Evolutionary conservation across 2,888 invertebrate species (phyloP).

Genomic region (Athrips mouffetella): DNA sequence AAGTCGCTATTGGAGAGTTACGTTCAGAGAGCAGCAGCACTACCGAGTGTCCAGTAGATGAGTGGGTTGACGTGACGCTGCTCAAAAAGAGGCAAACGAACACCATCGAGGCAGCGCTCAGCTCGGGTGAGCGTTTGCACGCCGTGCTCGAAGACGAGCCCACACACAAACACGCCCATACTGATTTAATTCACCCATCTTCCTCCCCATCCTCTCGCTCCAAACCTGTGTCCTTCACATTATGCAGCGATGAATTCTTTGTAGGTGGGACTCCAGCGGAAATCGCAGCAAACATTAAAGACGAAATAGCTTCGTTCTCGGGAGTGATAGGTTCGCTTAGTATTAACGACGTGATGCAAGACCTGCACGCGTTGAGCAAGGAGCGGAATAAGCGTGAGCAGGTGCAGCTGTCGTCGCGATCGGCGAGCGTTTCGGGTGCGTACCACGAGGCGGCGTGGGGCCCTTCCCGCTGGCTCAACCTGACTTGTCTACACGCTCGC

Average conservation of each 20-base stretch:
- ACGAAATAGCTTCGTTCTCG: conserved; percentile 45
- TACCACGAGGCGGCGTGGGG: conserved; percentile 66
- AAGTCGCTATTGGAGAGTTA: conserved; percentile 41
- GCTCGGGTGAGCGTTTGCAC: conserved; percentile 58
- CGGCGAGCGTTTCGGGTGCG: conserved; percentile 63
- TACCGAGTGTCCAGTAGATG: conserved; percentile 48
- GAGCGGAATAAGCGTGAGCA: conserved; percentile 49
- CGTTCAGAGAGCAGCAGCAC: conserved; percentile 54
- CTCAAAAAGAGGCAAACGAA: conserved; percentile 49
- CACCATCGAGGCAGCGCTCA: conserved; percentile 60
- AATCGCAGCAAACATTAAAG: conserved; percentile 32
- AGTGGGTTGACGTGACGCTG: conserved; percentile 61
- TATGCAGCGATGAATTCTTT: conserved; percentile 59
- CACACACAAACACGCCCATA: background rate
- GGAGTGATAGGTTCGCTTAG: conserved; percentile 53
- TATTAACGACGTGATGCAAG: conserved; percentile 45
- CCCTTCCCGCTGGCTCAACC: conserved; percentile 53
- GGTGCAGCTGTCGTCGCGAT: conserved; percentile 58
- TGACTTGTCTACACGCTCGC: conserved; percentile 61
- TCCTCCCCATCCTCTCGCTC: too few species aligned
- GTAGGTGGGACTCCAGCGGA: conserved; percentile 52
- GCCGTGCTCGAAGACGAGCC: conserved; percentile 37
- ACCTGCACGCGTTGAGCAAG: conserved; percentile 47
- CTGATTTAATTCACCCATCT: background rate
- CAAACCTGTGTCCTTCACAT: background rate